Percentiles rank a stretch among this genome's conserved stretches.
These are phyloP conservation scores for Nymphalis polychloros DNA, from an alignment of 2,888 invertebrate species.

Conservation along the genomic window DNA sequence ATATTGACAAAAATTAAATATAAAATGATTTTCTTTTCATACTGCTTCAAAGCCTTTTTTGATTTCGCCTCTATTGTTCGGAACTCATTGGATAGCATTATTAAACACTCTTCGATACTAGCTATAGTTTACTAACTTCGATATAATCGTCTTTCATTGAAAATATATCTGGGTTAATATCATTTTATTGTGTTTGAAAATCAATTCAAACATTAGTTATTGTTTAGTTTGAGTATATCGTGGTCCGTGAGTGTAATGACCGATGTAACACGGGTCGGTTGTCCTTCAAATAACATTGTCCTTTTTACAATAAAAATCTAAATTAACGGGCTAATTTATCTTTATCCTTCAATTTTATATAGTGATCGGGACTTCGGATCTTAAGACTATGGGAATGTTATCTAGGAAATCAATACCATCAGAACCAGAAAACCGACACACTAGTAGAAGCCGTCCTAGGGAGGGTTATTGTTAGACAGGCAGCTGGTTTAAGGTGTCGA, in stretches of 20 bases:
- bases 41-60: background rate
- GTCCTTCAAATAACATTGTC: slow-evolving; percentile 23
- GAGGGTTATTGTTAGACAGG: no score
- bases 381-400: no score
- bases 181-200: background rate
- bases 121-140: background rate
- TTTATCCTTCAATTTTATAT: no score
- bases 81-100: slow-evolving; percentile 5
- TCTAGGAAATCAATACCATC: no score
- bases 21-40: slow-evolving; percentile 1
- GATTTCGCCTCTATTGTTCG: background rate
- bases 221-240: slow-evolving; percentile 33
- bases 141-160: slow-evolving; percentile 14
- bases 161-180: slow-evolving; percentile 8
- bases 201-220: slow-evolving; percentile 19
- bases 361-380: no score
- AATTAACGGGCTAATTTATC: no score
- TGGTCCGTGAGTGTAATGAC: slow-evolving; percentile 48
- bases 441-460: no score
- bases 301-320: background rate
- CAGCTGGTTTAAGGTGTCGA: no score
- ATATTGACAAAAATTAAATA: background rate
- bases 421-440: no score
- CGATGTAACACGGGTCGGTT: slow-evolving; percentile 43
- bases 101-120: background rate